Conservation (phyloP, 1,140 invertebrate species). For the Gryllus bimaculatus region DNA sequence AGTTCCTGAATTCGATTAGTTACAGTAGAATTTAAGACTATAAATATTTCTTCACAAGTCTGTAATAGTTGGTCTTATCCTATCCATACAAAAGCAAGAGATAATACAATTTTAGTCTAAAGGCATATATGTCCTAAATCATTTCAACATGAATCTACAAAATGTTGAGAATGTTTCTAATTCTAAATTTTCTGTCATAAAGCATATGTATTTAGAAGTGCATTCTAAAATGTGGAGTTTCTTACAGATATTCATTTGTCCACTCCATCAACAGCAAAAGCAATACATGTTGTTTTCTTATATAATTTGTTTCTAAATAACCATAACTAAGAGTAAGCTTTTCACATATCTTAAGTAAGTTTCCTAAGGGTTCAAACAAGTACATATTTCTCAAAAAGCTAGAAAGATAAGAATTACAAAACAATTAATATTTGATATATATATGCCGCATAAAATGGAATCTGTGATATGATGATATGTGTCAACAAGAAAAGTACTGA, state of each 20-base stretch:
- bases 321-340: background rate
- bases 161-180: background rate
- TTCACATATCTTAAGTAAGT: background rate
- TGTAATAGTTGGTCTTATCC: background rate
- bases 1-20: background rate
- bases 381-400: background rate
- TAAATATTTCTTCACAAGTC: background rate
- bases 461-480: constrained; percentile 1
- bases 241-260: background rate
- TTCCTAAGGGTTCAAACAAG: background rate
- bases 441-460: background rate
- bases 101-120: background rate
- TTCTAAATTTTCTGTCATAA: background rate
- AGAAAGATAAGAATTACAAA: background rate
- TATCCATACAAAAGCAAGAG: background rate
- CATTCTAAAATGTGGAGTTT: background rate
- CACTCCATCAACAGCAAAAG: constrained; percentile 3
- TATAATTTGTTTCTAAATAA: background rate
- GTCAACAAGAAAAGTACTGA: background rate
- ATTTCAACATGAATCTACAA: background rate
- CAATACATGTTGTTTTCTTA: background rate
- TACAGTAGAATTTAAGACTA: background rate
- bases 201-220: background rate
- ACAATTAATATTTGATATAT: background rate
- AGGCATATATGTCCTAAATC: background rate